phyloP scores from a whole-genome alignment of 2,888 invertebrate species.

The Eupithecia abbreviata region DNA sequence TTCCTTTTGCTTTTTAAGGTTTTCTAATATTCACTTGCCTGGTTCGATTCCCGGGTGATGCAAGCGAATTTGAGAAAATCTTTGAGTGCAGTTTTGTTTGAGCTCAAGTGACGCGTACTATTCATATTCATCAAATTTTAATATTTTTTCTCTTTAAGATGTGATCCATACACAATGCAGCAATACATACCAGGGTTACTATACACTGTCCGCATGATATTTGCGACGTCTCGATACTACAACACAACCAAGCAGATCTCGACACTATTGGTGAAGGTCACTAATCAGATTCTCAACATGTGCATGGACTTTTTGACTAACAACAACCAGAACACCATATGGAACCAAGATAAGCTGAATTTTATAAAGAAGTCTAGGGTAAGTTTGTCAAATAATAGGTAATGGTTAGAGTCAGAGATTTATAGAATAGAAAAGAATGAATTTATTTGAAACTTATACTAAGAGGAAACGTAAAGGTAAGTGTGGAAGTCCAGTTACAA shows the following conservation, averaged over 20 bases:
- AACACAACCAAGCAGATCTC: conserved; percentile 92
- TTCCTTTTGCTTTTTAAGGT: too few species aligned
- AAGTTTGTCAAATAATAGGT: conserved; percentile 46
- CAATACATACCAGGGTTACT: conserved; percentile 89
- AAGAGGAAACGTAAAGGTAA: too few species aligned
- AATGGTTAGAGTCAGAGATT: too few species aligned
- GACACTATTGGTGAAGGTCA: conserved; percentile 91
- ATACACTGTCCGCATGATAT: conserved; percentile 92
- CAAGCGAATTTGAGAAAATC: too few species aligned
- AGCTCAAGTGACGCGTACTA: too few species aligned
- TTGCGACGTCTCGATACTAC: conserved; percentile 91
- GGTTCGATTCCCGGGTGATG: too few species aligned
- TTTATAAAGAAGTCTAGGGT: conserved; percentile 90
- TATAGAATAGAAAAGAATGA: too few species aligned
- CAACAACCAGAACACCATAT: conserved; percentile 87
- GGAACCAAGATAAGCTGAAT: conserved; percentile 88
- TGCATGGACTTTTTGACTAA: conserved; percentile 91
- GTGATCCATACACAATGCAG: conserved; percentile 88
- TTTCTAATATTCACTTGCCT: too few species aligned
- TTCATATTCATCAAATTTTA: too few species aligned
- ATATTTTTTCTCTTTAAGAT: conserved; percentile 63
- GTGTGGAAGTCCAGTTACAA: too few species aligned
- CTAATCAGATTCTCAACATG: conserved; percentile 93
- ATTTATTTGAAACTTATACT: too few species aligned
- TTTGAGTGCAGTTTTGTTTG: too few species aligned